A percentile compares a stretch with the other conserved stretches of the same genome.
Evolutionary conservation across 92 coral and sea anemone species (phyloP).

Genomic region (Porites evermanni): DNA sequence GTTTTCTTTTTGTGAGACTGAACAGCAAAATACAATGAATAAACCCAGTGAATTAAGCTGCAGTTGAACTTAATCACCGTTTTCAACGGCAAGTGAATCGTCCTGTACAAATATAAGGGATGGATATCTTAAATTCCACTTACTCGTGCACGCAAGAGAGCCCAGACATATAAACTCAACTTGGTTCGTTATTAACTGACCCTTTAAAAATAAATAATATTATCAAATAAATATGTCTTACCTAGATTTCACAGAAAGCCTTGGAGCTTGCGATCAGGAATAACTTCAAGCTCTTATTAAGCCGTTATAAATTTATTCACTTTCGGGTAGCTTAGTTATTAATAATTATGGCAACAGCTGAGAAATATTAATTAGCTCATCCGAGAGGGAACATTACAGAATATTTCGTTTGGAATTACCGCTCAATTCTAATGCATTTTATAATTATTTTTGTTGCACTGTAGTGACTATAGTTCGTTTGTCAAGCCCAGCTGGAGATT

Average conservation of each 20-base stretch:
- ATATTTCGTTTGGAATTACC: background rate
- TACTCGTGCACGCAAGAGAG: background rate
- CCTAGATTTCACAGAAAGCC: background rate
- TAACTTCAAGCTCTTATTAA: slow-evolving; percentile 7
- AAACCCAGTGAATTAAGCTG: background rate
- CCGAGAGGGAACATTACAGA: background rate
- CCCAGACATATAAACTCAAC: background rate
- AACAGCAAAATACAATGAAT: background rate
- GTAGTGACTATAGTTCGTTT: too few species aligned
- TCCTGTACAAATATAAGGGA: background rate
- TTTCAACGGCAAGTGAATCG: background rate
- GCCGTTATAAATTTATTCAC: slow-evolving; percentile 39
- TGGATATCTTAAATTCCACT: background rate
- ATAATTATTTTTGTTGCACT: too few species aligned
- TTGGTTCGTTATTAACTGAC: background rate
- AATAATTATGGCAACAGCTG: slow-evolving; percentile 15
- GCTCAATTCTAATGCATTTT: background rate
- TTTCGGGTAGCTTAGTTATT: slow-evolving; percentile 3
- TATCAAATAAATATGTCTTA: background rate
- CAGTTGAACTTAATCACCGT: background rate
- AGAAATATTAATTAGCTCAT: slow-evolving; percentile 32
- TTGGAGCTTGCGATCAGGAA: background rate
- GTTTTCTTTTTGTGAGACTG: background rate
- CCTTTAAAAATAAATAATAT: background rate
- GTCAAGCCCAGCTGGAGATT: background rate